Evolutionary conservation across 2,113 vertebrate species (phyloP).

Genomic region (Nothobranchius kuhntae): DNA sequence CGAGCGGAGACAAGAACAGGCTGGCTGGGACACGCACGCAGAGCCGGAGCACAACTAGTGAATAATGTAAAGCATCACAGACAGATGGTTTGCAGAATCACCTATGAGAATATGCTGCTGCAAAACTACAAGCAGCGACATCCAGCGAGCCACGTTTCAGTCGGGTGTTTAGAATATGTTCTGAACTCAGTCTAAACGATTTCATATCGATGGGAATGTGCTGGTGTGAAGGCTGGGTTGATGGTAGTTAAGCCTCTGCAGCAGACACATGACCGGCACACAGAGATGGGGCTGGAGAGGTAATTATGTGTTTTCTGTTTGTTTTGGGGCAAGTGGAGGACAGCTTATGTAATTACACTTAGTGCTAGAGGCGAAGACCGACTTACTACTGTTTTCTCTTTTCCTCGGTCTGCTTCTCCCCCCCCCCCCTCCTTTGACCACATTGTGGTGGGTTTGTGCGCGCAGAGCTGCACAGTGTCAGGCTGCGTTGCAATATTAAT

Average conservation of each 20-base stretch:
- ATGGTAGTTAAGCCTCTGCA: constrained; percentile 31
- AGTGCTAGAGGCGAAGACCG: constrained; percentile 33
- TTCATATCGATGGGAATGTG: constrained; percentile 19
- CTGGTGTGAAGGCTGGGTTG: constrained; percentile 22
- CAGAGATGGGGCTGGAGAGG: constrained; percentile 33
- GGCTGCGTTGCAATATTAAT: constrained; percentile 78
- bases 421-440: constrained; percentile 21
- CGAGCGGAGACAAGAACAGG: constrained; percentile 27
- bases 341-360: constrained; percentile 50
- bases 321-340: constrained; percentile 28
- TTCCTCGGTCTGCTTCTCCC: neutral
- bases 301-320: constrained; percentile 26
- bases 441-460: constrained; percentile 55
- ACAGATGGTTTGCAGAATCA: constrained; percentile 59
- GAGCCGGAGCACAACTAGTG: constrained; percentile 30
- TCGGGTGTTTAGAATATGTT: constrained; percentile 39
- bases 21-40: constrained; percentile 23
- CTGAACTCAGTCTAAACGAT: constrained; percentile 34
- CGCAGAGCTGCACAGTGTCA: constrained; percentile 58
- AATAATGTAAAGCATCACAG: constrained; percentile 63
- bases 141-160: constrained; percentile 27
- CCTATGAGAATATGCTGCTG: constrained; percentile 44
- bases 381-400: constrained; percentile 35
- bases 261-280: constrained; percentile 27
- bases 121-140: constrained; percentile 35